Conservation (phyloP, 2,888 invertebrate species). For the Augochlorella aurata region DNA sequence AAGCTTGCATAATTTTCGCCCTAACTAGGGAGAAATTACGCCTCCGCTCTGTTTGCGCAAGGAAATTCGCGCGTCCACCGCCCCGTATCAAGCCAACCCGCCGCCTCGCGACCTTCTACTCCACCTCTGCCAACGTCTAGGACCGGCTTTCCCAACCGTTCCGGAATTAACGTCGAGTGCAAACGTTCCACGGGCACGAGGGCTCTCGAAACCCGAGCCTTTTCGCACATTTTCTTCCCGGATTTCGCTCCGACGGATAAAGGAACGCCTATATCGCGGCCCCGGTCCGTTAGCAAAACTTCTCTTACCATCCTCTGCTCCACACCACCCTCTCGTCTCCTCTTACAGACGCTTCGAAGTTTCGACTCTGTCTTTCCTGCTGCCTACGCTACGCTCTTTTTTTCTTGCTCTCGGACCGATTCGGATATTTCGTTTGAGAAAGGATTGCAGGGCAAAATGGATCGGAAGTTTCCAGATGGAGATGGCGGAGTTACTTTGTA, state of each 20-base stretch:
- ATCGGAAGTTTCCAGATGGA: conserved; percentile 3
- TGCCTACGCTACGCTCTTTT: neutral
- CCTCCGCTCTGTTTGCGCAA: conserved; percentile 68
- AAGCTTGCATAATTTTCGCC: conserved; percentile 78
- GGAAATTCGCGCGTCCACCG: conserved; percentile 67
- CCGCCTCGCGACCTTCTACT: conserved; percentile 19
- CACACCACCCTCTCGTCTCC: too few species aligned
- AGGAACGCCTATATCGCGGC: conserved; percentile 38
- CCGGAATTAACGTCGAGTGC: conserved; percentile 62
- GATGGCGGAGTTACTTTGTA: neutral
- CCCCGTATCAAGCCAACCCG: conserved; percentile 24
- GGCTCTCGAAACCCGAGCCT: conserved; percentile 47
- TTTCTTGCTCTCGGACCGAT: neutral
- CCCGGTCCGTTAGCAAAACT: conserved; percentile 29
- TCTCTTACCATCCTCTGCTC: neutral
- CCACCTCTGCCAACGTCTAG: conserved; percentile 23
- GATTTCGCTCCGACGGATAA: conserved; percentile 38
- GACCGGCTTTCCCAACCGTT: conserved; percentile 28
- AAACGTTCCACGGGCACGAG: conserved; percentile 52
- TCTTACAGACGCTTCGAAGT: neutral
- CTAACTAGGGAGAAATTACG: conserved; percentile 75
- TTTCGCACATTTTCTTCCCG: conserved; percentile 53
- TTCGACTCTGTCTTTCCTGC: neutral
- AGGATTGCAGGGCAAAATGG: neutral
- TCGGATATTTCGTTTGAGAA: neutral